Evolutionary conservation across 2,113 vertebrate genomes (phyloP), one percentile per base, ranked within the genome.

Genomic region (Oreotrochilus melanogaster): DNA sequence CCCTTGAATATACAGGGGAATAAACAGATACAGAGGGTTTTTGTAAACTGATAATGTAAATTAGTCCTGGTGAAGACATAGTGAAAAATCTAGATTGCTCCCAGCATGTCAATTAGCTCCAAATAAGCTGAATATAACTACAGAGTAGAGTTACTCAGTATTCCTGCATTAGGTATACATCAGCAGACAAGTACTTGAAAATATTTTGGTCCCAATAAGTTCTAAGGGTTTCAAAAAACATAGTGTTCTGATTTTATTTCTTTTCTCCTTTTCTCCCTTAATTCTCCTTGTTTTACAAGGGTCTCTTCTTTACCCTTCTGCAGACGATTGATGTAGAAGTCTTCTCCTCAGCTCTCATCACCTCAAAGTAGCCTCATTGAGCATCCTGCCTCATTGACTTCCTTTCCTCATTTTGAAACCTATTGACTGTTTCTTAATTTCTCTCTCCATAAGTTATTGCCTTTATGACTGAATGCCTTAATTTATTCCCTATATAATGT

Each of bases 381-480:
- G 24, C 45, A 58, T 65, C 27, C 23, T 78, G 84, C 74, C 54
- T 95, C 94, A 89, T 82, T 94, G 87, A 70, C 28, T 94, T 81
- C 24, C 24, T 69, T 91, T 80, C 61, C 50, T 88, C 78, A 86
- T 76, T 85, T 89, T 88, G 75, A 89, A 95, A 91, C 54, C 51
- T 89, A 94, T 92, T 88, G 93, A 89, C 62, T 94, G 74, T 85
- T 91, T 78, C 93, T 85, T 91, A 95, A 95, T 97, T 96, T 92
- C 71, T 94, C 33, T 82, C 78, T 92, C 66, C 18, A 6, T 91
- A 92, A 95, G 50, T 93, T 94, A 91, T 79, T 86, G 67, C 58
- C 28, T 93, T 89, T 88, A 82, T 82, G 82, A 96, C 27, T 62
- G 78, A 94, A 86, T 56, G 67, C 16, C 27, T 83, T 95, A 73